A percentile compares a stretch with the other conserved stretches of the same genome.
These are phyloP conservation scores for Montifringilla adamsi DNA, from an alignment of 2,113 vertebrate genomes.

Conservation along the genomic window DNA sequence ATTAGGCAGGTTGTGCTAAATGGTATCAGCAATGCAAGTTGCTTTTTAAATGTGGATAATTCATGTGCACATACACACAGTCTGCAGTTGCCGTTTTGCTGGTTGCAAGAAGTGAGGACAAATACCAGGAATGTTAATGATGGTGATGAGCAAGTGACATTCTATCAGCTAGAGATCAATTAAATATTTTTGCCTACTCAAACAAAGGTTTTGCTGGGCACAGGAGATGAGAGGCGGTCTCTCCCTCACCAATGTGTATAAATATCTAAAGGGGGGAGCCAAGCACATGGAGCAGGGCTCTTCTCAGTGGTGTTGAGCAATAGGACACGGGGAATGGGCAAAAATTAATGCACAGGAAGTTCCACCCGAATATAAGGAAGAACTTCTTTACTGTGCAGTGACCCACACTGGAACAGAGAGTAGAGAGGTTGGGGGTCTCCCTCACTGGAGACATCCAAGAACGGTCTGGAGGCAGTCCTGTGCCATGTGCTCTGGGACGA, in stretches of 20 bases:
- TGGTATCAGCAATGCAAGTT: rapidly evolving
- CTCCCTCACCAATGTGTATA: neutral
- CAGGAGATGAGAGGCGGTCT: rapidly evolving
- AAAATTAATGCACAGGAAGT: neutral
- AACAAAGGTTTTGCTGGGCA: neutral
- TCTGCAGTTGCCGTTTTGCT: neutral
- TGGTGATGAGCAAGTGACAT: neutral
- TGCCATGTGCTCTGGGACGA: neutral
- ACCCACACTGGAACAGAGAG: neutral
- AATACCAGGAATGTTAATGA: neutral
- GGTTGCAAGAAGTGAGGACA: neutral
- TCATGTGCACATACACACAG: neutral
- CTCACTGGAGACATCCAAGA: neutral
- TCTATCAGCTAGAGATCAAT: neutral
- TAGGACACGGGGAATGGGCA: neutral
- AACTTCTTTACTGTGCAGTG: neutral
- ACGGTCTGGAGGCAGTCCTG: neutral
- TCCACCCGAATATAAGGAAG: neutral
- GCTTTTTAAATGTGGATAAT: neutral
- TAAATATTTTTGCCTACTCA: neutral
- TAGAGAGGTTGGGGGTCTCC: neutral
- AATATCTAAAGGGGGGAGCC: neutral
- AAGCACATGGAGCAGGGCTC: neutral
- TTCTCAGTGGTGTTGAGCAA: neutral
- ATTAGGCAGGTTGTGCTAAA: neutral